These are phyloP conservation scores for Peromyscus californicus DNA, from an alignment of 2,113 vertebrate genomes.

Conservation along the genomic window DNA sequence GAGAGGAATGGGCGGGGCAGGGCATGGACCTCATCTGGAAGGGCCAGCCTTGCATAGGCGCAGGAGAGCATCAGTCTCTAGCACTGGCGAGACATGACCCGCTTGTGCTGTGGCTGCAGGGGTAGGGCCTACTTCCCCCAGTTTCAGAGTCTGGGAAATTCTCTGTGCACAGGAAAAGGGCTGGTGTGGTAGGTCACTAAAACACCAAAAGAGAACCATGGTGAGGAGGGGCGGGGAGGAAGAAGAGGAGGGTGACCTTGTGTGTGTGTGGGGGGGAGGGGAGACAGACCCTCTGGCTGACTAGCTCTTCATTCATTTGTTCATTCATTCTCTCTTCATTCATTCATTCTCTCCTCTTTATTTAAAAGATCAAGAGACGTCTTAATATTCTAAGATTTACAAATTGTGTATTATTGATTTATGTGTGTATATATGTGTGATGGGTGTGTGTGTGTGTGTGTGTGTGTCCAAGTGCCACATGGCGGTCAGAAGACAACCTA, in stretches of 20 bases:
- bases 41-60: not conserved
- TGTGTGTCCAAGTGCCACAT: not conserved
- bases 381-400: not conserved
- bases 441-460: not conserved
- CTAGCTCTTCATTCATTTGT: not conserved
- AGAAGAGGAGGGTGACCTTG: not conserved
- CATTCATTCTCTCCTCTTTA: not conserved
- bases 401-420: not conserved
- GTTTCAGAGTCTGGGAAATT: not conserved
- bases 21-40: not conserved
- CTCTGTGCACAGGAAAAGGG: not conserved
- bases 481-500: not conserved
- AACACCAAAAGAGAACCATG: not conserved
- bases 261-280: fast-evolving
- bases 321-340: not conserved
- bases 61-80: not conserved
- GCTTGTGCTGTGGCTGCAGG: too few species aligned
- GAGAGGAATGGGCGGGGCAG: not conserved
- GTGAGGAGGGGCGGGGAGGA: not conserved
- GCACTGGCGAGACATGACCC: not conserved
- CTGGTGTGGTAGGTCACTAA: not conserved
- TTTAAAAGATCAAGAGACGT: not conserved
- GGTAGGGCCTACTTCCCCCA: not conserved
- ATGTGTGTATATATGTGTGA: not conserved
- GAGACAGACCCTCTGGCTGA: not conserved